phyloP scores from a whole-genome alignment of 92 coral and sea anemone species.

The Umimayanthus chanpuru region DNA sequence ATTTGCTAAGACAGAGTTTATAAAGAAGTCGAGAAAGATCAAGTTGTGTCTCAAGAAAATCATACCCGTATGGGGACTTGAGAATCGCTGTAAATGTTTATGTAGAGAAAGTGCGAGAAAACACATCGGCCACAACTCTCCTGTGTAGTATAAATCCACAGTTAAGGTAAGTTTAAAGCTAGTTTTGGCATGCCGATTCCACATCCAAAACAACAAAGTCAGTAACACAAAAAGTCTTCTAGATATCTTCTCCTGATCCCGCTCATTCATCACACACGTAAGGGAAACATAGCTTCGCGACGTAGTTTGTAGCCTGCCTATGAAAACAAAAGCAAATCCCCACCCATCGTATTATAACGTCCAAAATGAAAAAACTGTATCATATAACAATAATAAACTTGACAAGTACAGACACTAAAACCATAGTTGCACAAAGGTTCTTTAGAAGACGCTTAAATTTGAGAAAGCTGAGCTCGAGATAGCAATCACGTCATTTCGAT shows the following conservation, averaged over 20 bases:
- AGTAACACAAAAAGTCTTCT: not conserved
- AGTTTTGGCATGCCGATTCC: not conserved
- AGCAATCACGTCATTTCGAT: not conserved
- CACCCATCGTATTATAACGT: slow-evolving; percentile 1
- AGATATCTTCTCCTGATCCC: not conserved
- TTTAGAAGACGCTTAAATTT: slow-evolving; percentile 4
- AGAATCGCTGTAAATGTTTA: not conserved
- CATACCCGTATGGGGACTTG: slow-evolving; percentile 14
- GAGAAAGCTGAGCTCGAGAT: not conserved
- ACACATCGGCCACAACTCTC: not conserved
- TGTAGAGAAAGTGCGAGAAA: not conserved
- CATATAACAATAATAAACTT: not conserved
- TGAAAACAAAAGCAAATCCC: not conserved
- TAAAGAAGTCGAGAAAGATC: not conserved
- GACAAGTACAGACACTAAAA: not conserved
- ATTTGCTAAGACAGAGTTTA: not conserved
- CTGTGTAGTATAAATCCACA: not conserved
- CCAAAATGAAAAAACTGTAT: not conserved
- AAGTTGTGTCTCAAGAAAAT: not conserved
- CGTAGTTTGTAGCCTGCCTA: too few species aligned
- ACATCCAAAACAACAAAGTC: not conserved
- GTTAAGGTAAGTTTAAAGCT: not conserved
- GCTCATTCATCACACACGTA: not conserved
- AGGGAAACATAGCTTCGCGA: not conserved
- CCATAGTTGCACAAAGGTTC: too few species aligned